Base-by-base conservation (phyloP, 2,113 vertebrate genomes). In the Cercopithecus mona region DNA sequence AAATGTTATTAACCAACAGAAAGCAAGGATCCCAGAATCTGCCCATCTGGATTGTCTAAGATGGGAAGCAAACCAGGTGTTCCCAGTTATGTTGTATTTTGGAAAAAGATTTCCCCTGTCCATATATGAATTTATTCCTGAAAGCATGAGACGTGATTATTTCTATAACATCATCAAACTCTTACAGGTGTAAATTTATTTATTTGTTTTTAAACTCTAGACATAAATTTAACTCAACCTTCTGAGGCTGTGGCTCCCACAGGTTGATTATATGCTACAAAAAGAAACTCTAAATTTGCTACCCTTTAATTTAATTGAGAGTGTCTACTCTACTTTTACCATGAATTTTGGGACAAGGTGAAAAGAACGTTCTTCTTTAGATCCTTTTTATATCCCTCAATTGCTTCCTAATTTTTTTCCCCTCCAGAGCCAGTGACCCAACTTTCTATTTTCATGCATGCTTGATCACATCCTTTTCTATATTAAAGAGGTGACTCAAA, bases 301-400 rank as follows among this genome's bases (percentile, higher is more conserved):
- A 78, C 64, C 57, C 83, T 96, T 96, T 96, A 95, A 98, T 96
- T 98, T 89, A 95, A 96, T 92, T 94, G 59, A 96, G 32, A 84
- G 22, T 82, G 57, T 94, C 83, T 94, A 64, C 27, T 64, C 61
- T 64, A 95, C 82, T 96, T 93, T 86, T 85, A 82, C 50, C 45
- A 20, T 80, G 50, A 73, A 93, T 96, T 98, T 96, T 89, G 43
- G 59, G 80, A 91, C 61, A 94, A 97, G 88, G 97, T 98, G 88
- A 97, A 97, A 95, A 96, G 55, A 20, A 93, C 23, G 25, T 78
- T 93, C 66, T 82, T 93, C 50, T 92, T 85, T 80, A 79, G 32
- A 12, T 85, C 38, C 76, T 97, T 98, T 98, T 97, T 97, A 94
- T 96, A 94, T 64, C 73, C 50, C 78, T 93, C 79, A 96, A 86